Percentiles rank a stretch among this genome's conserved stretches.
Conservation (phyloP, 2,797 vertebrate genomes). For the Acrocephalus scirpaceus region DNA sequence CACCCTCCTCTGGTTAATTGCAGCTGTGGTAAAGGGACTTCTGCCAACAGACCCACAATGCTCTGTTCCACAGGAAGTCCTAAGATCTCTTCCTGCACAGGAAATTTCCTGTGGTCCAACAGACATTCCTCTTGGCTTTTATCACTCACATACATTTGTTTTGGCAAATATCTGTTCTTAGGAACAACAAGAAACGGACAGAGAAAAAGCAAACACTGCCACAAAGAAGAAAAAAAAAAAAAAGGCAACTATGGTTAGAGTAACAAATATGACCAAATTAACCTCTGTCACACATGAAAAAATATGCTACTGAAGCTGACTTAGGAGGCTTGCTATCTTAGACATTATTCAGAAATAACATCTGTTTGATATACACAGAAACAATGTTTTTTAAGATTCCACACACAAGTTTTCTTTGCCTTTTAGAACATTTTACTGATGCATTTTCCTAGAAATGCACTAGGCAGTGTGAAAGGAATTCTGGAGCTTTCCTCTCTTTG, state of each 20-base stretch:
- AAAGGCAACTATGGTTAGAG: slow-evolving; percentile 43
- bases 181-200: slow-evolving; percentile 73
- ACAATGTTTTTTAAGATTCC: not conserved
- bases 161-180: slow-evolving; percentile 76
- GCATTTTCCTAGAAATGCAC: not conserved
- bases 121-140: slow-evolving; percentile 79
- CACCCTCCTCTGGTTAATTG: slow-evolving; percentile 62
- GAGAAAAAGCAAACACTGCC: slow-evolving; percentile 53
- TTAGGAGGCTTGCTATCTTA: not conserved
- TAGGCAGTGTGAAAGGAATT: not conserved
- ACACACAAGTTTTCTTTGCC: not conserved
- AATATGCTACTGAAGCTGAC: not conserved
- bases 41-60: slow-evolving; percentile 85
- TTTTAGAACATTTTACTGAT: not conserved
- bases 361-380: not conserved
- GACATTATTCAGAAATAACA: not conserved
- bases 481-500: not conserved
- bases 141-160: slow-evolving; percentile 81
- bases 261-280: slow-evolving; percentile 52
- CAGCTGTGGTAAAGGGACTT: slow-evolving; percentile 78
- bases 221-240: not conserved
- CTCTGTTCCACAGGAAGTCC: slow-evolving; percentile 87
- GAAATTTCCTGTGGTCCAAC: slow-evolving; percentile 92
- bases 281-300: slow-evolving; percentile 47
- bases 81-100: slow-evolving; percentile 88